phyloP scores from a whole-genome alignment of 2,113 vertebrate genomes.

The Hepsetus odoe region DNA sequence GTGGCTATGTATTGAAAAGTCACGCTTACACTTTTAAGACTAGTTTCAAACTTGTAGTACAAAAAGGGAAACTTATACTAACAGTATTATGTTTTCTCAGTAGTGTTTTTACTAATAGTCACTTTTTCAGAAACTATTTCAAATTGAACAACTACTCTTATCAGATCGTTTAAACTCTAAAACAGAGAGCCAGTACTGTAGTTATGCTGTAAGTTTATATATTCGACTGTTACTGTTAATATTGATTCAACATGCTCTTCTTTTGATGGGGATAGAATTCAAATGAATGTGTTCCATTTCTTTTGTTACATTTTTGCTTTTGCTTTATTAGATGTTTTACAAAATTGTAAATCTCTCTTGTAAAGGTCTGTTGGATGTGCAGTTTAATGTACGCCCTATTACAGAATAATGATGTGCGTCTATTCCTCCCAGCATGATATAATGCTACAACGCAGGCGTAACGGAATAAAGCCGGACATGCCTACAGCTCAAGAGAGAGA shows the following conservation, averaged over 20 bases:
- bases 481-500: slow-evolving; percentile 86
- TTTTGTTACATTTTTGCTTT: too few relatives aligned
- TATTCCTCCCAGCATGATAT: slow-evolving; percentile 83
- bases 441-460: slow-evolving; percentile 83
- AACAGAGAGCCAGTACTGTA: too few relatives aligned
- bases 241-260: too few relatives aligned
- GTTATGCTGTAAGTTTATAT: too few relatives aligned
- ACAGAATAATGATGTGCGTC: too few relatives aligned
- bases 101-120: background rate
- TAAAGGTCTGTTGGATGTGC: too few relatives aligned
- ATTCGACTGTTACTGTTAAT: too few relatives aligned
- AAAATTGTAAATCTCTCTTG: too few relatives aligned
- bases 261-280: too few relatives aligned
- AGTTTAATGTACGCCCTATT: too few relatives aligned
- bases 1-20: background rate
- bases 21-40: background rate
- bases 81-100: background rate
- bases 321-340: too few relatives aligned
- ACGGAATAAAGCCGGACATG: slow-evolving; percentile 86
- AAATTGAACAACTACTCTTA: background rate
- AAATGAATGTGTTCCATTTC: too few relatives aligned
- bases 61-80: background rate
- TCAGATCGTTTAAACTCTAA: background rate
- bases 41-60: background rate
- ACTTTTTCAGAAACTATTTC: background rate